Conservation (phyloP, 2,888 invertebrate species). For the Ornithoptera priamus region DNA sequence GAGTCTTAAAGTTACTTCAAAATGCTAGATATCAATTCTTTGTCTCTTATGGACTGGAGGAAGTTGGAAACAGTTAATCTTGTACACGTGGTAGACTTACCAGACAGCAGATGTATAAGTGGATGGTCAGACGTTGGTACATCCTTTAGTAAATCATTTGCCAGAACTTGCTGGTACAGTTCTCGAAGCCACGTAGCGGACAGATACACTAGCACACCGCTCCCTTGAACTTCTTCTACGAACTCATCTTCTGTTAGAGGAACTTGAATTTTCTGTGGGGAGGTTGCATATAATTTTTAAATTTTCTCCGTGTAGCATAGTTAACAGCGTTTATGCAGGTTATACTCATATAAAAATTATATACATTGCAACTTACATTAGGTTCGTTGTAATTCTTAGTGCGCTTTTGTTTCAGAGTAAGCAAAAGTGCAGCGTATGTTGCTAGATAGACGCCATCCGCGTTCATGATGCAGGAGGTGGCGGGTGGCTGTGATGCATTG, state of each 20-base stretch:
- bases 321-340: not conserved
- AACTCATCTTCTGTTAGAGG: conserved; percentile 91
- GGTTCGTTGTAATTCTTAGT: conserved; percentile 86
- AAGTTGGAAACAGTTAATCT: too few relatives aligned
- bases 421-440: conserved; percentile 89
- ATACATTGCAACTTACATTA: conserved; percentile 53
- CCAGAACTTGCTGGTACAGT: conserved; percentile 91
- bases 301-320: not conserved
- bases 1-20: too few relatives aligned
- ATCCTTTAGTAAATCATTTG: conserved; percentile 84
- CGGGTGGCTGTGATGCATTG: conserved; percentile 82
- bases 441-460: conserved; percentile 97
- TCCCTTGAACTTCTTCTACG: conserved; percentile 94
- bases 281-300: not conserved
- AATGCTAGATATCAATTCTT: too few relatives aligned
- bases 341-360: not conserved
- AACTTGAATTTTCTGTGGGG: conserved; percentile 60
- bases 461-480: conserved; percentile 90
- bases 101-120: conserved; percentile 86
- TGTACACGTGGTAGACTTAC: conserved; percentile 57
- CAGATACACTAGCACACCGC: conserved; percentile 94
- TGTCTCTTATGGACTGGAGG: too few relatives aligned
- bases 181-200: conserved; percentile 97
- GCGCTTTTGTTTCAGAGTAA: conserved; percentile 89
- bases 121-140: conserved; percentile 86